A percentile compares a stretch with the other conserved stretches of the same genome.
phyloP scores from a whole-genome alignment of 1,140 invertebrate species.

The Drosophila miranda region DNA sequence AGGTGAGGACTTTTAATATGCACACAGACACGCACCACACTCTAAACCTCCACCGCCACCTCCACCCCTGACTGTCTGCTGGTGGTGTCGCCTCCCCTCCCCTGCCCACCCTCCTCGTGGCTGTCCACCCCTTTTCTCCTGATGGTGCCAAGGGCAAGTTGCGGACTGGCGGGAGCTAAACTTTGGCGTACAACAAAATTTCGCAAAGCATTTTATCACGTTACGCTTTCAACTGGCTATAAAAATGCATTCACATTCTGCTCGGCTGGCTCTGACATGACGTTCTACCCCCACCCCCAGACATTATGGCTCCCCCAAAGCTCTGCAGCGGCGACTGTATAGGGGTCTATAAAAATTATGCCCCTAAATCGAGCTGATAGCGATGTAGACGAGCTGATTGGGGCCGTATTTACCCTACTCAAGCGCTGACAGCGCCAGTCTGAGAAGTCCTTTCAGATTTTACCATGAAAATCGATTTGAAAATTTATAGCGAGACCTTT shows the following conservation, averaged over 20 bases:
- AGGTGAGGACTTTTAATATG: constrained; percentile 65
- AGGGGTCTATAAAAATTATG: constrained; percentile 66
- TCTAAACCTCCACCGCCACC: no score
- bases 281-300: constrained; percentile 23
- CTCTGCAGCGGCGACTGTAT: background rate
- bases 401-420: constrained; percentile 65
- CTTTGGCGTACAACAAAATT: constrained; percentile 65
- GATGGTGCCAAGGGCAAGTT: constrained; percentile 63
- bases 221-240: constrained; percentile 76
- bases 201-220: constrained; percentile 76
- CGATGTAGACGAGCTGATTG: constrained; percentile 36
- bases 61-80: background rate
- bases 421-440: constrained; percentile 56
- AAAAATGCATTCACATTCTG: constrained; percentile 68
- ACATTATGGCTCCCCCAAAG: background rate
- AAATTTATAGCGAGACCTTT: constrained; percentile 30
- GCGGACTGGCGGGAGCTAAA: constrained; percentile 69
- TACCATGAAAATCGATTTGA: constrained; percentile 63
- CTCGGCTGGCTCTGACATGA: constrained; percentile 54
- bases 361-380: constrained; percentile 66
- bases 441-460: constrained; percentile 66
- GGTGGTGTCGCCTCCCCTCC: no score
- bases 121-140: background rate
- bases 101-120: background rate
- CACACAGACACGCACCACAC: constrained; percentile 23